A percentile compares a stretch with the other conserved stretches of the same genome.
Conservation (phyloP, 2,888 invertebrate species). For the Pristionchus maxplancki region DNA sequence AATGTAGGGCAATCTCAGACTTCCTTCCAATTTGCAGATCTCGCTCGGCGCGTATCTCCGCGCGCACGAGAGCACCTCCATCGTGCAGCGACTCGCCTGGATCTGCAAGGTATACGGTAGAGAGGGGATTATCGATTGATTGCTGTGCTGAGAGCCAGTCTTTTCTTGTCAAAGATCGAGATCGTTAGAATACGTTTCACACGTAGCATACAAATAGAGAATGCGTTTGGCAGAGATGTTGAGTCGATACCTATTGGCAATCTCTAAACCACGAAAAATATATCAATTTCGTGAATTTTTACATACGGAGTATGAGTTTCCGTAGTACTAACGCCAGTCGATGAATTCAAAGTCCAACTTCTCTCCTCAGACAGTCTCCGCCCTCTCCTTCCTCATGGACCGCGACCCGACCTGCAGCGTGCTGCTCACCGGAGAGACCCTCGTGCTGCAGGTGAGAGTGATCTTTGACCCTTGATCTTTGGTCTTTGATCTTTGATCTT, state of each 20-base stretch:
- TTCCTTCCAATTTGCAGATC: not conserved
- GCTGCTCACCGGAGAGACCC: slow-evolving; percentile 31
- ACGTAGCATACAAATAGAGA: not conserved
- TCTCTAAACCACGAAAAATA: too few relatives aligned
- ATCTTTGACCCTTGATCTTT: not conserved
- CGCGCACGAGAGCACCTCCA: not conserved
- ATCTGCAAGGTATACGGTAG: not conserved
- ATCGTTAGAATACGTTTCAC: not conserved
- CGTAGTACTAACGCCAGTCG: too few relatives aligned
- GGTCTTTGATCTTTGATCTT: not conserved
- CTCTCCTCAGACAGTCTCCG: slow-evolving; percentile 38
- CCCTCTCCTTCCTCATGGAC: slow-evolving; percentile 36
- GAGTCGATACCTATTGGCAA: not conserved
- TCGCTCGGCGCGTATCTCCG: slow-evolving; percentile 8
- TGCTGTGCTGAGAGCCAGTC: not conserved
- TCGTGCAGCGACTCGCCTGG: slow-evolving; percentile 42
- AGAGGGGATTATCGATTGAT: not conserved
- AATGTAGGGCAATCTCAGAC: too few relatives aligned
- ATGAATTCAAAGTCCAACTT: too few relatives aligned
- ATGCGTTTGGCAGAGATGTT: not conserved
- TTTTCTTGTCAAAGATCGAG: not conserved
- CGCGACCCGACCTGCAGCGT: not conserved
- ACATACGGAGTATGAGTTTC: too few relatives aligned
- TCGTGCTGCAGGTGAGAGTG: slow-evolving; percentile 36
- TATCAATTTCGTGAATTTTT: too few relatives aligned